phyloP scores from a whole-genome alignment of 2,797 vertebrate genomes.

The Ctenopoma kingsleyae region DNA sequence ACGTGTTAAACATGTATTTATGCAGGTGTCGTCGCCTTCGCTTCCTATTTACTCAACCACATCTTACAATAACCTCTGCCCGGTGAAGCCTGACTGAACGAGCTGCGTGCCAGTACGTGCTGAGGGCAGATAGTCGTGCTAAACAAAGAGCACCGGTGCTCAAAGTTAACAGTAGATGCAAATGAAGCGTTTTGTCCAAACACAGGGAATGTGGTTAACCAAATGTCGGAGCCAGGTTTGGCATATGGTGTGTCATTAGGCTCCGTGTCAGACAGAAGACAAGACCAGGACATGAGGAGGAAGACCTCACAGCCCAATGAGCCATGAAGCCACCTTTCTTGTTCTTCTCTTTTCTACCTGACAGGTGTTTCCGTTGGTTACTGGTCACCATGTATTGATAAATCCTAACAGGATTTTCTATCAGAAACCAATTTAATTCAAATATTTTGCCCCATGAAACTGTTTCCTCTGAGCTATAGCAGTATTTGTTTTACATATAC shows the following conservation, averaged over 20 bases:
- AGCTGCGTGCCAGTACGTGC: neutral
- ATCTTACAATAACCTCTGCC: neutral
- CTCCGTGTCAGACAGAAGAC: neutral
- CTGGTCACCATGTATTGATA: no score
- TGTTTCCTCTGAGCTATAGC: no score
- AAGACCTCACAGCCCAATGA: no score
- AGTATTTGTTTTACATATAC: neutral
- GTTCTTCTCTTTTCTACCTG: no score
- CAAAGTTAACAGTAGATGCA: neutral
- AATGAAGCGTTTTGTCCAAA: constrained; percentile 15
- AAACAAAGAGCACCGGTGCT: neutral
- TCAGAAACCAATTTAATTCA: no score
- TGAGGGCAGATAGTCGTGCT: constrained; percentile 8
- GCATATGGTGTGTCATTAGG: constrained; percentile 16
- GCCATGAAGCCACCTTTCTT: no score
- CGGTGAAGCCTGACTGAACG: constrained; percentile 6
- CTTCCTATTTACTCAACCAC: neutral
- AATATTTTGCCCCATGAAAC: no score
- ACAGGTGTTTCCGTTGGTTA: no score
- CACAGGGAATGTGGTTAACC: constrained; percentile 6
- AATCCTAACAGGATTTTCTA: no score
- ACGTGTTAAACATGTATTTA: neutral
- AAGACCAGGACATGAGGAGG: no score
- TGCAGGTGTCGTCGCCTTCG: constrained; percentile 1
- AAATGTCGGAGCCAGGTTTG: constrained; percentile 13